phyloP scores from a whole-genome alignment of 2,113 vertebrate species.

The Eonycteris spelaea region DNA sequence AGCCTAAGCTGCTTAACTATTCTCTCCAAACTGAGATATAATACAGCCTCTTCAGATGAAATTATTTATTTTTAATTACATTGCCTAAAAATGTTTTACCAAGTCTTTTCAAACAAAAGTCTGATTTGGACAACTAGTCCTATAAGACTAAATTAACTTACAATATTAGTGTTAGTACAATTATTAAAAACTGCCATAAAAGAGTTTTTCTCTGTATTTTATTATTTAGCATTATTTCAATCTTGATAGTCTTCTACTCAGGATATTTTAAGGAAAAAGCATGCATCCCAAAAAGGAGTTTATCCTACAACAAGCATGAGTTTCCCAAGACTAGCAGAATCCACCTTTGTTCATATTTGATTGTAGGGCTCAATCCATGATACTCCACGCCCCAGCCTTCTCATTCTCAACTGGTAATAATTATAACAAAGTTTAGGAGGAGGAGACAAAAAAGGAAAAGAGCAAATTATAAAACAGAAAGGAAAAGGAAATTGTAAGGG shows the following conservation, averaged over 20 bases:
- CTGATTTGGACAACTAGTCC: not conserved
- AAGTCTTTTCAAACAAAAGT: not conserved
- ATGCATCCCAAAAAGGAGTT: not conserved
- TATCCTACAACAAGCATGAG: not conserved
- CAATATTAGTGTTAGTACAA: not conserved
- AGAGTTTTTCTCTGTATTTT: not conserved
- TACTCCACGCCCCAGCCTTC: not conserved
- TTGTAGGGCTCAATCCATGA: not conserved
- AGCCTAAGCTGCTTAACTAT: constrained; percentile 6
- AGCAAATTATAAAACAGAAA: not conserved
- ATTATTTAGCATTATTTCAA: not conserved
- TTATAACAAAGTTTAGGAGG: not conserved
- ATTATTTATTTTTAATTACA: not conserved
- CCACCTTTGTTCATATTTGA: not conserved
- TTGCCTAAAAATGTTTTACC: not conserved
- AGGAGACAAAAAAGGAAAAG: not conserved
- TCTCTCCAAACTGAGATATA: not conserved
- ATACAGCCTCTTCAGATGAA: not conserved
- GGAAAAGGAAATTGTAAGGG: not conserved
- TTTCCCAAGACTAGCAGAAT: not conserved
- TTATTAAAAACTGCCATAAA: not conserved
- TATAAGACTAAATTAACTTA: constrained; percentile 14
- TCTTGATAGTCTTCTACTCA: not conserved
- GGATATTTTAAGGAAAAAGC: constrained; percentile 16
- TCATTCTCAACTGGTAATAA: not conserved